Base-by-base conservation (phyloP, 2,113 vertebrate species). In the Condylura cristata region DNA sequence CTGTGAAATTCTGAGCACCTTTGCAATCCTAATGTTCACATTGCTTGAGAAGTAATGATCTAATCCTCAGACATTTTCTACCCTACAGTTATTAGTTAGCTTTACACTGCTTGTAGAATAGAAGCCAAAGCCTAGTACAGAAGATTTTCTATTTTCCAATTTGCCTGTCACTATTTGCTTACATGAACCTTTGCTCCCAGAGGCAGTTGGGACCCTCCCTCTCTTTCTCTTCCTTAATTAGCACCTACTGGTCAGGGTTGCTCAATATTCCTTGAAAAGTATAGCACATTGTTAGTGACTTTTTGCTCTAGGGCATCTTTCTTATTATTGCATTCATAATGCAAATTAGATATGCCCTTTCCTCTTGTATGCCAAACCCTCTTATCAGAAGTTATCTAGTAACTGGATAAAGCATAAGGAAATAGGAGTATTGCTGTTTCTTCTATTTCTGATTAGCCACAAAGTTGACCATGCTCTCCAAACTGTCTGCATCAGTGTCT, bases 361-460 rank as follows among this genome's bases (percentile, higher is more conserved):
- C 65, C 68, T 82, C 56, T 90, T 63, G 10, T 61, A 94, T 41
- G 41, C 46, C 72, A 95, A 93, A 84, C 39, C 32, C 63, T 9
- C 84, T 71, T 17, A 74, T 88, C 74, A 83, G 37, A 86, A 91
- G 94, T 94, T 83, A 92, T 85, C 56, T 65, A 81, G 68, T 93
- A 92, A 90, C 90, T 90, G 71, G 72, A 86, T 95, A 83, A 97
- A 80, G 84, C 44, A 32, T 79, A 93, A 91, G 74, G 86, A 93
- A 94, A 60, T 22, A 66, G 56, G 22, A 93, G 6, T 78, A 96
- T 76, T 95, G 56, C 51, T 94, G 90, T 93, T 84, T 72, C 72
- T 96, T 93, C 72, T 86, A 71, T 93, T 96, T 96, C 44, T 90
- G 48, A 93, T 96, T 96, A 94, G 68, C 58, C 26, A 78, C 24